These are phyloP conservation scores for Leptatherina wallacei DNA, from an alignment of 2,797 vertebrate genomes.

Conservation along the genomic window DNA sequence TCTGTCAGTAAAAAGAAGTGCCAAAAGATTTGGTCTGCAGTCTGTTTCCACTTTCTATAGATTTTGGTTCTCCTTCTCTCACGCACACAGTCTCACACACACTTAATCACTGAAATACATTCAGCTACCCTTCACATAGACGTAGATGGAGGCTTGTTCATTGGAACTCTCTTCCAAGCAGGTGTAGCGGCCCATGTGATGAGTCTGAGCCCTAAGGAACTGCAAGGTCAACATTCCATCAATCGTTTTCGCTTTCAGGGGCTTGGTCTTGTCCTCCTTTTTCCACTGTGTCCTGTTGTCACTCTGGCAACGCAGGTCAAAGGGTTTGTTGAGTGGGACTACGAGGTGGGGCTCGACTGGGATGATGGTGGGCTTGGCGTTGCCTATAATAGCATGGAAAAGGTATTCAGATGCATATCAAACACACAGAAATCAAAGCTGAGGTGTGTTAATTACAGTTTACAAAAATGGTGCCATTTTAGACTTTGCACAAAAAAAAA, in stretches of 20 bases:
- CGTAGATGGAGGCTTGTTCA: conserved; percentile 85
- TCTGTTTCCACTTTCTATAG: conserved; percentile 17
- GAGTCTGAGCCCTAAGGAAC: conserved; percentile 68
- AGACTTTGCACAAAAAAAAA: not conserved
- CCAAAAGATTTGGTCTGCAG: conserved; percentile 27
- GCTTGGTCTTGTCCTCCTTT: conserved; percentile 78
- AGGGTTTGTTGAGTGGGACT: conserved; percentile 77
- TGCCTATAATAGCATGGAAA: conserved; percentile 59
- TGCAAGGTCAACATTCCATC: conserved; percentile 57
- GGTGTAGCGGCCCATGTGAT: conserved; percentile 87
- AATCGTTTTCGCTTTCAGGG: conserved; percentile 51
- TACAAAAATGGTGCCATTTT: not conserved
- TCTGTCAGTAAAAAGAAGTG: conserved; percentile 10
- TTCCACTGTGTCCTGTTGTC: conserved; percentile 84
- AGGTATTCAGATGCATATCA: conserved; percentile 1
- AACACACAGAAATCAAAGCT: not conserved
- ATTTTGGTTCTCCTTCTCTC: conserved; percentile 14
- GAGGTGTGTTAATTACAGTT: not conserved
- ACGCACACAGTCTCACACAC: conserved; percentile 2
- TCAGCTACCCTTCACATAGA: conserved; percentile 93
- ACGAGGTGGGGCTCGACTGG: conserved; percentile 77
- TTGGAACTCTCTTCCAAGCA: conserved; percentile 83
- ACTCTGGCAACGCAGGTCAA: conserved; percentile 84
- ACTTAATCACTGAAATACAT: not conserved
- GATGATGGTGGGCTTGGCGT: conserved; percentile 77